phyloP scores from a whole-genome alignment of 2,113 vertebrate species.

The Strigops habroptila region DNA sequence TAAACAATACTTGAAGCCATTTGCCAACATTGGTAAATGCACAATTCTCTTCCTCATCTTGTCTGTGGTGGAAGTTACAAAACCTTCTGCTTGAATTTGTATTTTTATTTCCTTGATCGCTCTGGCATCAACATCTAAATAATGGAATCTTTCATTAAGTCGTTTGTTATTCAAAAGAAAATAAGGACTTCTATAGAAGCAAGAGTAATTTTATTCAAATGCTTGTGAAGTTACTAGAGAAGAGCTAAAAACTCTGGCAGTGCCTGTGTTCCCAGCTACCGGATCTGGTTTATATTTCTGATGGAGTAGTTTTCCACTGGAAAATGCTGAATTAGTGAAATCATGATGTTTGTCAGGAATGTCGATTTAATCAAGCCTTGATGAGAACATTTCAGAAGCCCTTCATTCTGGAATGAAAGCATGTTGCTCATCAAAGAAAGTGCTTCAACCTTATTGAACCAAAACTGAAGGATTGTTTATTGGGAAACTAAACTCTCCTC shows the following conservation, averaged over 20 bases:
- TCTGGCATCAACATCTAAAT: neutral
- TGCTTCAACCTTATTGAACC: neutral
- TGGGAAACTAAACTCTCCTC: neutral
- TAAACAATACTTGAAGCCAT: neutral
- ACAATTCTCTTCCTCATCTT: neutral
- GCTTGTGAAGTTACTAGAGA: neutral
- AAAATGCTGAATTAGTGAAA: conserved; percentile 29
- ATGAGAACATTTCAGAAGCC: neutral
- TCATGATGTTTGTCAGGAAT: neutral
- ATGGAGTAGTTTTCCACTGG: neutral
- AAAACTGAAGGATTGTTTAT: neutral
- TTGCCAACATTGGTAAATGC: neutral
- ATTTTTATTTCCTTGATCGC: neutral
- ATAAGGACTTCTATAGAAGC: neutral
- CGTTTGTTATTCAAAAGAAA: neutral
- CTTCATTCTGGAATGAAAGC: neutral
- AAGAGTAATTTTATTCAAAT: neutral
- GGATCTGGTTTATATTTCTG: neutral
- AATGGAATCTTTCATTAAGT: neutral
- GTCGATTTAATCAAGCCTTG: neutral
- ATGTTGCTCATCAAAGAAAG: neutral
- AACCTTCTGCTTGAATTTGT: neutral
- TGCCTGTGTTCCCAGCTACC: neutral
- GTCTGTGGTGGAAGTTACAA: neutral
- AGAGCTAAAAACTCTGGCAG: neutral